Evolutionary conservation across 2,797 vertebrate genomes (phyloP).

Genomic region (Channallabes apus): DNA sequence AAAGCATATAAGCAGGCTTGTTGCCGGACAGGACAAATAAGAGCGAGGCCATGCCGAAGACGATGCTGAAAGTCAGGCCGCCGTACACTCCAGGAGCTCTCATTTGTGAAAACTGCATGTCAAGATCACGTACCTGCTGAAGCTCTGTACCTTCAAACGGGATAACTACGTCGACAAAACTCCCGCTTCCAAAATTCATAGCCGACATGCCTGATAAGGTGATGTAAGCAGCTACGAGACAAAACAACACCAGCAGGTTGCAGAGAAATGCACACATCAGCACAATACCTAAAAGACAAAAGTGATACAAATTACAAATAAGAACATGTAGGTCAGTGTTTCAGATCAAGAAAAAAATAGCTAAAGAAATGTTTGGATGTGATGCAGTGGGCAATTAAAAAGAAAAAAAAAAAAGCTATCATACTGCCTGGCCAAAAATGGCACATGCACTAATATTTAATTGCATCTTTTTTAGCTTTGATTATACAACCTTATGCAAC

Average conservation of each 20-base stretch:
- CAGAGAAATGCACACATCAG: conserved; percentile 79
- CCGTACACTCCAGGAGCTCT: conserved; percentile 85
- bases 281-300: conserved; percentile 76
- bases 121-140: conserved; percentile 77
- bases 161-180: conserved; percentile 76
- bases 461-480: too few species aligned
- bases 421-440: too few species aligned
- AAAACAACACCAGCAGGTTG: conserved; percentile 84
- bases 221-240: conserved; percentile 78
- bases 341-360: too few species aligned
- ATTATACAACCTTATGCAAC: too few species aligned
- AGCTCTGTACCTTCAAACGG: conserved; percentile 85
- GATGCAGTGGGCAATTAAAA: background rate
- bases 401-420: too few species aligned
- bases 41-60: conserved; percentile 72
- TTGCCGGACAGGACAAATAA: conserved; percentile 78
- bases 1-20: conserved; percentile 74
- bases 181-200: conserved; percentile 61
- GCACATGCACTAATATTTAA: too few species aligned
- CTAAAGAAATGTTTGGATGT: background rate
- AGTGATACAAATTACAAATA: background rate
- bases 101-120: conserved; percentile 87
- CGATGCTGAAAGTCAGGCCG: conserved; percentile 78
- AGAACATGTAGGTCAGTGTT: background rate
- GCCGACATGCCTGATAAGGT: conserved; percentile 77